Evolutionary conservation across 2,113 vertebrate genomes (phyloP).

Genomic region (Mus musculus): DNA sequence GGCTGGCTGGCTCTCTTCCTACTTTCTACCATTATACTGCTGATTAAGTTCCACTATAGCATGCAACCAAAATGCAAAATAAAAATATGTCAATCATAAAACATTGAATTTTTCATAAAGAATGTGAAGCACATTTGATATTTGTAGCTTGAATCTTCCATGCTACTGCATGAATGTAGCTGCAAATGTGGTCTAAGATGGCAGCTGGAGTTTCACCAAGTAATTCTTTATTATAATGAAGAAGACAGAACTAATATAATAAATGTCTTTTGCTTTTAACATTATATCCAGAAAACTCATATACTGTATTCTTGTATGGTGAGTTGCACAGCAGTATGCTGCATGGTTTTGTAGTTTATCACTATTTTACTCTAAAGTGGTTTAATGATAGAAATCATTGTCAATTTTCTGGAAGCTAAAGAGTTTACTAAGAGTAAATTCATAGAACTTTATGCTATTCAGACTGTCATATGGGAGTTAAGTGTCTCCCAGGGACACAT

Average conservation of each 20-base stretch:
- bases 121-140: not conserved
- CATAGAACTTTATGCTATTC: not conserved
- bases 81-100: not conserved
- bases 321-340: not conserved
- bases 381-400: not conserved
- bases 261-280: not conserved
- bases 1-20: not conserved
- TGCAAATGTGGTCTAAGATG: not conserved
- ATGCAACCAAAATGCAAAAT: not conserved
- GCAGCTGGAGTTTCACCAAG: not conserved
- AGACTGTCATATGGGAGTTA: not conserved
- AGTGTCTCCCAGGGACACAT: not conserved
- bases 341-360: not conserved
- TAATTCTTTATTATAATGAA: not conserved
- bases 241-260: not conserved
- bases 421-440: not conserved
- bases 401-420: not conserved
- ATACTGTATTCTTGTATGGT: not conserved
- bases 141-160: not conserved
- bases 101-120: not conserved
- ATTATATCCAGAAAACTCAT: too few species aligned
- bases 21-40: too few species aligned
- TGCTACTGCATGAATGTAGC: not conserved
- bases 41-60: not conserved
- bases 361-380: not conserved